phyloP scores from a whole-genome alignment of 2,888 invertebrate genomes.

The Limnephilus marmoratus region DNA sequence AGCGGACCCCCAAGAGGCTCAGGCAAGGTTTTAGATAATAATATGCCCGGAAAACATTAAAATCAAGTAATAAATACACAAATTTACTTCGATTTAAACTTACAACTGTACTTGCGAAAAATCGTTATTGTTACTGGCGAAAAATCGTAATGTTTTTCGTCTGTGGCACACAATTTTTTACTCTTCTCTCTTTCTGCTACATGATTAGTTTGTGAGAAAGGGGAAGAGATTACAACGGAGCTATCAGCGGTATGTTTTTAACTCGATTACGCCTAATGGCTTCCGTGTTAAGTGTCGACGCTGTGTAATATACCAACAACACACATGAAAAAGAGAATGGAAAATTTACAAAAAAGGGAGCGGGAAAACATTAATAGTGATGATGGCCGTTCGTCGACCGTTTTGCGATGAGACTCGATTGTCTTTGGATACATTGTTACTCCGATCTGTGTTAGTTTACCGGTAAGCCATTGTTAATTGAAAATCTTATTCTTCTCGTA shows the following conservation, averaged over 20 bases:
- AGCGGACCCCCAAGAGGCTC: no score
- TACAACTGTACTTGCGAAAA: no score
- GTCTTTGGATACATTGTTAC: not conserved
- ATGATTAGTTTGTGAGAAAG: not conserved
- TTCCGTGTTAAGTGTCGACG: not conserved
- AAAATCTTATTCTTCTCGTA: not conserved
- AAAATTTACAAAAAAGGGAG: not conserved
- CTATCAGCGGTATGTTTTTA: not conserved
- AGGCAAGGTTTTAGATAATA: no score
- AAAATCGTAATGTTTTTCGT: not conserved
- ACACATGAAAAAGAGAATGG: not conserved
- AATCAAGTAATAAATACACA: no score
- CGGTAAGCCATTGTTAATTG: constrained; percentile 4
- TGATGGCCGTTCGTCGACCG: constrained; percentile 3
- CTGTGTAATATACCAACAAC: not conserved
- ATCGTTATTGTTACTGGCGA: no score
- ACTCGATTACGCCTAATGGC: not conserved
- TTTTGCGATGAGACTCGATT: constrained; percentile 8
- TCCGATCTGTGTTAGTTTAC: not conserved
- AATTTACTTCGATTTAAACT: no score
- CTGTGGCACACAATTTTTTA: not conserved
- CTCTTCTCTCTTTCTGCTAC: not conserved
- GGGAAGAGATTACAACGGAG: not conserved
- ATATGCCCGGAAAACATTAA: no score
- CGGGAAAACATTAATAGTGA: not conserved